phyloP scores from a whole-genome alignment of 1,140 invertebrate genomes.

The Dufourea novaeangliae region DNA sequence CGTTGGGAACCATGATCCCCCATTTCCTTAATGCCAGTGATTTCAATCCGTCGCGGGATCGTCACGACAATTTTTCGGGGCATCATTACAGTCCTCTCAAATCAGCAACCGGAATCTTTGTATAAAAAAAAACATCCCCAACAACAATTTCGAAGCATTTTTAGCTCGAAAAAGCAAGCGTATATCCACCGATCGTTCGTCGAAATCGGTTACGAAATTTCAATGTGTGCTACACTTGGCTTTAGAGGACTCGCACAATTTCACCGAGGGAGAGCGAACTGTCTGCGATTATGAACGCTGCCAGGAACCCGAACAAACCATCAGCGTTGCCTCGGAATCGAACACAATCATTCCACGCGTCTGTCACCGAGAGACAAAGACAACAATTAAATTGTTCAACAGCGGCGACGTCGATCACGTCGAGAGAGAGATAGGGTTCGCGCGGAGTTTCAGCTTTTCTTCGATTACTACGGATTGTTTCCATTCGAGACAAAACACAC shows the following conservation, averaged over 20 bases:
- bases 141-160: too few species aligned
- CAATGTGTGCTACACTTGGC: not conserved
- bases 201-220: not conserved
- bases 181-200: too few species aligned
- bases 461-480: not conserved
- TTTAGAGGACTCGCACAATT: not conserved
- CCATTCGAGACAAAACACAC: too few species aligned
- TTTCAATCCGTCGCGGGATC: constrained; percentile 61
- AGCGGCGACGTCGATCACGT: not conserved
- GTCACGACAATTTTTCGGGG: constrained; percentile 47
- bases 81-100: not conserved
- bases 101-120: too few species aligned
- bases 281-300: not conserved
- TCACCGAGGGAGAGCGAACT: not conserved
- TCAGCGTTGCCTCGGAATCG: not conserved
- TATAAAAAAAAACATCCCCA: too few species aligned
- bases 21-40: constrained; percentile 68
- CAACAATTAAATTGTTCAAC: not conserved
- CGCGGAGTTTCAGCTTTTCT: not conserved
- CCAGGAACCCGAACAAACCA: not conserved
- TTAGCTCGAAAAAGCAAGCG: too few species aligned
- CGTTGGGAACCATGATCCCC: constrained; percentile 56
- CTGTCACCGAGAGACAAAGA: constrained; percentile 1
- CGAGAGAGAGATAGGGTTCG: too few species aligned
- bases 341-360: not conserved